Base-by-base conservation (phyloP, 92 coral and sea anemone species). In the Diadumene lineata region DNA sequence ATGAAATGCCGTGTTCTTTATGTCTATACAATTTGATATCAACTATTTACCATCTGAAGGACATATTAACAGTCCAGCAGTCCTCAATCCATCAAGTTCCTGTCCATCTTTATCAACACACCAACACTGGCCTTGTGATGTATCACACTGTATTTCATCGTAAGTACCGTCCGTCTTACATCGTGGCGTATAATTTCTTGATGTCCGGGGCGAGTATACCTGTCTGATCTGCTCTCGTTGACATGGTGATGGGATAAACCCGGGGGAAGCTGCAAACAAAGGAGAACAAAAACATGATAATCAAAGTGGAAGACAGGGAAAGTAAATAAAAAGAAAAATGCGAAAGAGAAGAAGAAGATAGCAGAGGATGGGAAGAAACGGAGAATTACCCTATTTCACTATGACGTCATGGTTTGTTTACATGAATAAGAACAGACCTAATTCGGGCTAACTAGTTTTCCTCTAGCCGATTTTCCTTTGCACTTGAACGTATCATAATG, bases 211-310 rank as follows among this genome's bases (percentile, higher is more conserved):
- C 23, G 79, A 61, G 74, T 82, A 70, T 28, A 58, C 57, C 28
- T 80, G 78, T 30, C 86, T 81, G 50, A 82, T 82, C 38, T 81
- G 96, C 73, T 79, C 82, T 21, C 84, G 87, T 75, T 90, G 96
- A 68, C 96, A 90, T 24, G 89, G 89, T 10, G 96, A 82, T 17
- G 78, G 67, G 24, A 87, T 83, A 34, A 66, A 79, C 63, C 88
- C 84, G 15, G 80, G 79, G 44, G 88, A 82, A 28, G 50, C 92
- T 87, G n/a, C n/a, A n/a, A n/a, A n/a, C n/a, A n/a, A n/a, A n/a
- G n/a, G n/a, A n/a, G n/a, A n/a, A n/a, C n/a, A n/a, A n/a, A n/a
- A n/a, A n/a, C n/a, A n/a, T n/a, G n/a, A n/a, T n/a, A n/a, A n/a
- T n/a, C n/a, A n/a, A n/a, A n/a, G n/a, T n/a, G n/a, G n/a, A n/a